Conservation (phyloP, 2,113 vertebrate species). For the Anoura caudifer region DNA sequence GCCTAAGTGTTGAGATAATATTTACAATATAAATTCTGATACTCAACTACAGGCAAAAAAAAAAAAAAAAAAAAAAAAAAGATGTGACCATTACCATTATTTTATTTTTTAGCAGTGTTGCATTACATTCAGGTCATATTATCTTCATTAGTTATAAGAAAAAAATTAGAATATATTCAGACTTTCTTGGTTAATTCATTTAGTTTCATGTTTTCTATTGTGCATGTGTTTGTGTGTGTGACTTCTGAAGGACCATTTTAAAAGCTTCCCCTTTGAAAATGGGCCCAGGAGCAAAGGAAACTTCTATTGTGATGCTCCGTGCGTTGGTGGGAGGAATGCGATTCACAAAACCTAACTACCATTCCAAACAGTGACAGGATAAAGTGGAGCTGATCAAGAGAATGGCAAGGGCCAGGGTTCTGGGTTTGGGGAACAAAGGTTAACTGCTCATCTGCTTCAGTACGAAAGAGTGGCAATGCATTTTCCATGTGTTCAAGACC, state of each 20-base stretch:
- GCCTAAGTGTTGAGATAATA: conserved; percentile 16
- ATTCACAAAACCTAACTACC: conserved; percentile 56
- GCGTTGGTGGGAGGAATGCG: conserved; percentile 63
- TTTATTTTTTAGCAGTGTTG: conserved; percentile 34
- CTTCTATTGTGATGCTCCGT: conserved; percentile 70
- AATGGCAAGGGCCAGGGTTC: background rate
- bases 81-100: background rate
- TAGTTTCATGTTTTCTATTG: conserved; percentile 81
- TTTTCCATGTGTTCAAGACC: conserved; percentile 42
- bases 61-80: conserved; percentile 29
- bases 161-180: conserved; percentile 76
- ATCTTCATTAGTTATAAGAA: conserved; percentile 73
- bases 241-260: conserved; percentile 64
- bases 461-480: conserved; percentile 38
- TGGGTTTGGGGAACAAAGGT: background rate
- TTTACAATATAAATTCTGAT: background rate
- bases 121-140: background rate
- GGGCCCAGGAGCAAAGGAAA: conserved; percentile 72
- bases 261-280: conserved; percentile 77
- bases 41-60: conserved; percentile 41
- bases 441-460: conserved; percentile 10
- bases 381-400: background rate
- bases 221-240: background rate
- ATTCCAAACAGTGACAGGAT: conserved; percentile 58
- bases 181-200: conserved; percentile 74